phyloP scores from a whole-genome alignment of 1,140 invertebrate genomes.

The Cyphomyrmex costatus region DNA sequence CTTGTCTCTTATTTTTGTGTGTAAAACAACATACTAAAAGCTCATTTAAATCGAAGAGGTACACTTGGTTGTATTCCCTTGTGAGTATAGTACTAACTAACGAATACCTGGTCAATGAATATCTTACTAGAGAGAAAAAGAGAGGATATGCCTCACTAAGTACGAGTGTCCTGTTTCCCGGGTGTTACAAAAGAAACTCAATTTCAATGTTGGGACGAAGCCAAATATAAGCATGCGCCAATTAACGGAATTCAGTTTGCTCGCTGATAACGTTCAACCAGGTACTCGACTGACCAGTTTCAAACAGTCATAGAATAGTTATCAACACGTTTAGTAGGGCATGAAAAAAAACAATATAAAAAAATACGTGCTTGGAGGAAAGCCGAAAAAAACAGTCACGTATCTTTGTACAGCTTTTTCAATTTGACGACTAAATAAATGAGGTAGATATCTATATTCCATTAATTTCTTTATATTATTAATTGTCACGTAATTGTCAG shows the following conservation, averaged over 20 bases:
- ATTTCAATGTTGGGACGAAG: conserved; percentile 64
- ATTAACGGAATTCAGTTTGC: conserved; percentile 67
- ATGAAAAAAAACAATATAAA: conserved; percentile 20
- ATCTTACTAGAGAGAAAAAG: not conserved
- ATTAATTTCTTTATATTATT: not conserved
- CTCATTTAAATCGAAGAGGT: too few species aligned
- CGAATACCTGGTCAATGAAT: conserved; percentile 27
- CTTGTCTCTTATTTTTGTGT: too few species aligned
- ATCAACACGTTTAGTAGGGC: conserved; percentile 51
- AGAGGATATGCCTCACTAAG: not conserved
- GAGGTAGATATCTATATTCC: not conserved
- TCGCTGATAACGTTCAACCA: conserved; percentile 48
- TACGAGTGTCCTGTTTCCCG: conserved; percentile 42
- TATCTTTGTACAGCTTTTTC: not conserved
- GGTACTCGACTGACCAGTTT: not conserved
- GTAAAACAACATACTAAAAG: too few species aligned
- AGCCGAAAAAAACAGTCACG: not conserved
- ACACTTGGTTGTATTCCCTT: too few species aligned
- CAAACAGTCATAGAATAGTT: conserved; percentile 49
- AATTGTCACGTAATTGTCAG: not conserved
- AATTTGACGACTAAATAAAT: not conserved
- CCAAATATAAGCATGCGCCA: conserved; percentile 59
- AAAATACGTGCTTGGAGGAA: not conserved
- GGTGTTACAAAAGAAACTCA: conserved; percentile 64
- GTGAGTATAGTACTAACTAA: too few species aligned